Evolutionary conservation across 2,888 invertebrate species (phyloP), one percentile per base, ranked within the genome.

Genomic region (Ochropleura plecta): DNA sequence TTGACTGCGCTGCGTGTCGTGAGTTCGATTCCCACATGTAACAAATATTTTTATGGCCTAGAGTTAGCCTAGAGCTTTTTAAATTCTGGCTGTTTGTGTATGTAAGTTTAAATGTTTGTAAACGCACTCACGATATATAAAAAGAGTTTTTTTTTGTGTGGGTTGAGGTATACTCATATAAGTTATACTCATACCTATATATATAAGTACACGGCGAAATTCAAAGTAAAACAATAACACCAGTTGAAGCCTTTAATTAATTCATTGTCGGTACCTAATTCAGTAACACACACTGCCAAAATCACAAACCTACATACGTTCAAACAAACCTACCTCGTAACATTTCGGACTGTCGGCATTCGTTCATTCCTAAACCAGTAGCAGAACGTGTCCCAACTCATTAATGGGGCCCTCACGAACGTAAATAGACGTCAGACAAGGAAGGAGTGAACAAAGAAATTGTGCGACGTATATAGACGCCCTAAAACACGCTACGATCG

Each of bases 361-460:
- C 64, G 51, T 68, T 73, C 46, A 62, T 53, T 59, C 49, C 73
- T 48, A 70, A 81, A 72, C 53, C 59, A 68, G 76, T 46, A 64
- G 40, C 18, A 0, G 18, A 40, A 59, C 51, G 75, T 63, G 70
- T 68, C 69, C 76, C 69, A 51, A 62, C 69, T 73, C 72, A 55
- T 46, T 64, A 74, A 64, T 70, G 68, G 60, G 63, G 55, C 49
- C 64, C 74, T 55, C 18, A 59, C 18, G 5, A 20, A 78, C 76
- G n/a, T 65, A 80, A 82, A 82, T 81, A 81, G 79, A 49, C 40
- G 40, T 30, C 63, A 20, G 71, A 82, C 79, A 76, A 79, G 81
- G 79, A 82, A 79, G 76, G 71, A 57, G 70, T 55, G 76, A 78
- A 83, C 84, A 87, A 87, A 81, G 81, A 81, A 80, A 87, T 73